A percentile compares a stretch with the other conserved stretches of the same genome.
Conservation (phyloP, 2,797 vertebrate species). For the Hydrolagus colliei region DNA sequence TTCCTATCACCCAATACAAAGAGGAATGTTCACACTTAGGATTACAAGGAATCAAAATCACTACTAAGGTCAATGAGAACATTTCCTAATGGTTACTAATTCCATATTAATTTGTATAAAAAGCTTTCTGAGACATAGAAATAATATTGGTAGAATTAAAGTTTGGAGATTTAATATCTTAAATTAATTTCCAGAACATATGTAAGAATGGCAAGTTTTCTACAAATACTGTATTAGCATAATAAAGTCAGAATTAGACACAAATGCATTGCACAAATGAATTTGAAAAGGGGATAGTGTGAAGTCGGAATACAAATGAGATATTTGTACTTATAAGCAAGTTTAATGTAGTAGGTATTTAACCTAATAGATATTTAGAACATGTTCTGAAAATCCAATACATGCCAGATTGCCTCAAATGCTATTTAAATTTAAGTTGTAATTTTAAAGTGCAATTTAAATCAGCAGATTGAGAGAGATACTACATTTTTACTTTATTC, state of each 20-base stretch:
- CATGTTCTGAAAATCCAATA: background rate
- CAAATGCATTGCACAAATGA: too few relatives aligned
- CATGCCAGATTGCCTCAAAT: background rate
- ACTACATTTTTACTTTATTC: too few relatives aligned
- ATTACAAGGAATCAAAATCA: background rate
- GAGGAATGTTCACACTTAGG: too few relatives aligned
- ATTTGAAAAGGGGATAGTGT: background rate
- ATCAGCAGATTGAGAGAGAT: background rate
- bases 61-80: background rate
- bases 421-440: slow-evolving; percentile 1
- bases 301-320: background rate
- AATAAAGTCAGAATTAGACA: too few relatives aligned
- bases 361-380: background rate
- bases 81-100: background rate
- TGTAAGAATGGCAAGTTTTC: background rate
- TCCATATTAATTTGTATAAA: background rate
- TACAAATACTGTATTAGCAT: background rate
- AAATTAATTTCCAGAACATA: background rate
- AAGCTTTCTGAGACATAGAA: background rate
- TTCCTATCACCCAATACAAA: background rate
- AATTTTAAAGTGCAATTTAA: slow-evolving; percentile 13
- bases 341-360: background rate
- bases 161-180: too few relatives aligned
- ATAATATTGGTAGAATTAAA: background rate
- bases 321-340: too few relatives aligned